phyloP scores from a whole-genome alignment of 2,888 invertebrate genomes.

The Pandemis cinnamomeana region DNA sequence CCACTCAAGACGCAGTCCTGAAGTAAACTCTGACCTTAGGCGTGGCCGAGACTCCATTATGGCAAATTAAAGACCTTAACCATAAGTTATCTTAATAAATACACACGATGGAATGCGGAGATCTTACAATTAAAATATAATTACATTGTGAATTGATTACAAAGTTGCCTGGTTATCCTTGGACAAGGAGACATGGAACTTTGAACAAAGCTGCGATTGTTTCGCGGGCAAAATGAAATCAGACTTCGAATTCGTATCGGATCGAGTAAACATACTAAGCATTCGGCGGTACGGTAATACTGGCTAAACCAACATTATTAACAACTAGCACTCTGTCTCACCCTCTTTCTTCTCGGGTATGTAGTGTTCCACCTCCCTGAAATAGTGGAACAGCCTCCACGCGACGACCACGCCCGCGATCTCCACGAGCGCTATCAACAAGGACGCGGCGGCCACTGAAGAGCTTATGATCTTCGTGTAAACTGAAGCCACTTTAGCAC shows the following conservation, averaged over 20 bases:
- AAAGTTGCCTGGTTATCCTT: constrained; percentile 67
- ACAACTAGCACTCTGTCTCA: constrained; percentile 75
- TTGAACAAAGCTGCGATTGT: constrained; percentile 43
- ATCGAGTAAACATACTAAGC: constrained; percentile 41
- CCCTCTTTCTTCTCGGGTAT: constrained; percentile 78
- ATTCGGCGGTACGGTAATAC: constrained; percentile 54
- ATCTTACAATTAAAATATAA: constrained; percentile 45
- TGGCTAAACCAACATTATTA: constrained; percentile 46
- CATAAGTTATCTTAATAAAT: constrained; percentile 48
- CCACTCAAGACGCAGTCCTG: constrained; percentile 53
- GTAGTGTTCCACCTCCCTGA: constrained; percentile 79
- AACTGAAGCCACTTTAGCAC: constrained; percentile 80
- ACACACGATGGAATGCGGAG: constrained; percentile 50
- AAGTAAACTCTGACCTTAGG: constrained; percentile 58
- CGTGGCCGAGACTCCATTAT: constrained; percentile 49
- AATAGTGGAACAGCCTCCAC: constrained; percentile 74
- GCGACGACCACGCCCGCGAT: constrained; percentile 71
- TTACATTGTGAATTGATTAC: constrained; percentile 41
- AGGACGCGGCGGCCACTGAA: constrained; percentile 73
- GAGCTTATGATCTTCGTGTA: constrained; percentile 80
- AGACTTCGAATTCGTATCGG: constrained; percentile 41
- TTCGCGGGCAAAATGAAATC: constrained; percentile 14
- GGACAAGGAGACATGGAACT: constrained; percentile 67
- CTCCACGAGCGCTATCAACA: constrained; percentile 71
- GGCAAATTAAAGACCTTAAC: constrained; percentile 45